Evolutionary conservation across 1,140 invertebrate genomes (phyloP).

Genomic region (Elymnias hypermnestra): DNA sequence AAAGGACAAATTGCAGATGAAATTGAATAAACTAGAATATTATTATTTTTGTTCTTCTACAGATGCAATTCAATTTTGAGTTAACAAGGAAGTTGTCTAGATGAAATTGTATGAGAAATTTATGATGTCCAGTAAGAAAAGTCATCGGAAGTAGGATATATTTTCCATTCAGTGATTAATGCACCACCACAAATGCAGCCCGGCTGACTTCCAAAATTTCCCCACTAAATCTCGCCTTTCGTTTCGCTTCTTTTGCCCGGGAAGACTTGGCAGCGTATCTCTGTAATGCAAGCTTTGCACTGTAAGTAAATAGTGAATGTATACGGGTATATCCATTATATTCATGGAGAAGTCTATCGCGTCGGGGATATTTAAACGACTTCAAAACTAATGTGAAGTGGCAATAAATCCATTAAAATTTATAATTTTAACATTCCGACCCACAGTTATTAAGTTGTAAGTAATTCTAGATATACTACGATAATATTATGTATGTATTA

Average conservation of each 20-base stretch:
- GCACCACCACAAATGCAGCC: slow-evolving; percentile 51
- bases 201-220: slow-evolving; percentile 74
- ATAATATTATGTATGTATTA: no score
- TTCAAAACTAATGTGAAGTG: slow-evolving; percentile 7
- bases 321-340: slow-evolving; percentile 26
- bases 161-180: slow-evolving; percentile 64
- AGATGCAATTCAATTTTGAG: no score
- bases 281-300: slow-evolving; percentile 57
- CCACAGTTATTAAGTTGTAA: no score
- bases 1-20: no score
- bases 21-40: no score
- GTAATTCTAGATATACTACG: no score
- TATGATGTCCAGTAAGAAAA: slow-evolving; percentile 36
- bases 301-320: slow-evolving; percentile 48
- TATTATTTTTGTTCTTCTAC: no score
- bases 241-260: slow-evolving; percentile 65
- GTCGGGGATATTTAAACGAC: slow-evolving; percentile 14
- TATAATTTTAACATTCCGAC: no score
- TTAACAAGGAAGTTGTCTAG: no score
- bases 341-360: slow-evolving; percentile 17
- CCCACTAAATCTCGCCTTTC: slow-evolving; percentile 63
- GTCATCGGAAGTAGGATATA: slow-evolving; percentile 43
- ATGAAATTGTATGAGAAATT: slow-evolving; percentile 12
- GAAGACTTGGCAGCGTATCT: slow-evolving; percentile 71
- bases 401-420: slow-evolving; percentile 8